phyloP scores from a whole-genome alignment of 2,113 vertebrate genomes.

The Amphiprion percula region DNA sequence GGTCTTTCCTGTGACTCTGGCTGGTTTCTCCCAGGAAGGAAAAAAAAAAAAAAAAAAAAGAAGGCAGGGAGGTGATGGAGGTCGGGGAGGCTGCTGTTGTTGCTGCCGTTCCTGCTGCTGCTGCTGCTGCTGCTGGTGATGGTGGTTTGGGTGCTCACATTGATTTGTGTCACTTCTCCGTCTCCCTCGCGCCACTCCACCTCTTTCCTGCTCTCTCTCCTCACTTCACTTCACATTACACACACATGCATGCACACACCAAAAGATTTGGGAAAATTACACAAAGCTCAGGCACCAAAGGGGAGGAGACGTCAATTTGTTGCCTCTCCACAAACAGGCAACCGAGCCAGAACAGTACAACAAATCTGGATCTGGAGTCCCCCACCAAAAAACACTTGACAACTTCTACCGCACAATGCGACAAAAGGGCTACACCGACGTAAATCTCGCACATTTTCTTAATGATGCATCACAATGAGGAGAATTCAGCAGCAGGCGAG shows the following conservation, averaged over 20 bases:
- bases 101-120: conserved; percentile 10
- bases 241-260: conserved; percentile 64
- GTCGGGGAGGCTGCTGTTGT: conserved; percentile 55
- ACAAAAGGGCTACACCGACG: not conserved
- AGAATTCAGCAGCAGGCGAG: conserved; percentile 8
- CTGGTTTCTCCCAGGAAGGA: conserved; percentile 34
- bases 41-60: not conserved
- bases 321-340: conserved; percentile 44
- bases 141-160: conserved; percentile 69
- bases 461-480: conserved; percentile 9
- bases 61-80: conserved; percentile 67
- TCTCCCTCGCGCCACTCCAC: conserved; percentile 67
- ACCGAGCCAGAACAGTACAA: not conserved
- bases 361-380: not conserved
- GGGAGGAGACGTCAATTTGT: conserved; percentile 77
- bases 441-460: not conserved
- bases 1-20: conserved; percentile 39
- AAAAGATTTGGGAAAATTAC: conserved; percentile 84
- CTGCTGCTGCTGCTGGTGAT: conserved; percentile 39
- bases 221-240: conserved; percentile 65
- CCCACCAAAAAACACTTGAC: not conserved
- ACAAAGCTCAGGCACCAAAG: conserved; percentile 74
- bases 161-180: conserved; percentile 77
- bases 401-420: not conserved
- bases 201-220: conserved; percentile 63